Percentiles rank a stretch among this genome's conserved stretches.
Evolutionary conservation across 2,888 invertebrate species (phyloP).

Genomic region (Mythimna lalbum): DNA sequence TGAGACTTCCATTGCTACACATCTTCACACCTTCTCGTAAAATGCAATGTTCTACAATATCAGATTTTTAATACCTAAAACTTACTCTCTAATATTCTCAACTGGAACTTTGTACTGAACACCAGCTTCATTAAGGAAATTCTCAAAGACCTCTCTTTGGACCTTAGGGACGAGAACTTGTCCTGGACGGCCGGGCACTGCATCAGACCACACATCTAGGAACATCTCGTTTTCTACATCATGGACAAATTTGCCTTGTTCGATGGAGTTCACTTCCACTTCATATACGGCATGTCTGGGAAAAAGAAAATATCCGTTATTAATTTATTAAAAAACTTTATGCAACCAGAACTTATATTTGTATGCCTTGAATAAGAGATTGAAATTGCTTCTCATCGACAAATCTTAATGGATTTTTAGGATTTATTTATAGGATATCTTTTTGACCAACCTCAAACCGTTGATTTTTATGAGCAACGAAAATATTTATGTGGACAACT

Average conservation of each 20-base stretch:
- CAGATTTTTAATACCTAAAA: constrained; percentile 13
- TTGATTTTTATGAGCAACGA: no score
- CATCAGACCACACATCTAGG: constrained; percentile 76
- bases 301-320: constrained; percentile 9
- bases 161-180: constrained; percentile 73
- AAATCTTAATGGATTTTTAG: no score
- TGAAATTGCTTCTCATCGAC: no score
- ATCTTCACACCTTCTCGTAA: background rate
- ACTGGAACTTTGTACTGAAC: constrained; percentile 69
- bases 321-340: background rate
- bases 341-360: background rate
- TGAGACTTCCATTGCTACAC: background rate
- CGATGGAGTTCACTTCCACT: constrained; percentile 67
- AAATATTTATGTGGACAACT: no score
- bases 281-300: constrained; percentile 77
- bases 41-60: background rate
- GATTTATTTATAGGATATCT: no score
- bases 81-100: constrained; percentile 81
- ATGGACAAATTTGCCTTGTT: constrained; percentile 70
- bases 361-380: no score
- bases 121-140: constrained; percentile 63
- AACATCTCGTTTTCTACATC: constrained; percentile 65
- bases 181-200: constrained; percentile 69
- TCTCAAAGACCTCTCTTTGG: constrained; percentile 67
- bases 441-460: no score